Evolutionary conservation across 2,888 invertebrate genomes (phyloP), one percentile per base, ranked within the genome.

Genomic region (Cetonia aurata): DNA sequence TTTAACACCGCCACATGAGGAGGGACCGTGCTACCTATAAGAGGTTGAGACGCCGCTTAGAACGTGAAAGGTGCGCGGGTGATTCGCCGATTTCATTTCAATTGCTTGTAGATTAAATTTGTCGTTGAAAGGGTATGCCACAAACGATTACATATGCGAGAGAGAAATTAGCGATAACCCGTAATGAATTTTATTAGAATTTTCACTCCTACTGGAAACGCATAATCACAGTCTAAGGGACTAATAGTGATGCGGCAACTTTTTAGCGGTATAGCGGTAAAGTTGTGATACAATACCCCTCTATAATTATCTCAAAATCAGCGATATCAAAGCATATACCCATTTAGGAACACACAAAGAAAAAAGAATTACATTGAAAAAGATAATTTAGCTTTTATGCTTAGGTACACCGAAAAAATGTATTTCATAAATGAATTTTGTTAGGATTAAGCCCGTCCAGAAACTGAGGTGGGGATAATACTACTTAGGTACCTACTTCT

Each of bases 271-370:
- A 75, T 25, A 25, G 76, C 74, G 75, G 75, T 77, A 75, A 77
- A 77, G 75, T 78, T 77, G 74, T 78, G 77, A 77, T 78, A 78
- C 77, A 75, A 68, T 75, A 74, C 25, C 60, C 69, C 74, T 76
- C 74, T 78, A 71, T 78, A 77, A 78, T 78, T 77, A 77, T 74
- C 72, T 62, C 67, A 62, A 76, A 76, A 75, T 76, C 75, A 76
- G 73, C 77, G 62, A 62, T 62, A 62, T 48, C 17, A 19, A 48
- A 12, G 25, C 25, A 25, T 25, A 25, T 25, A 25, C 25, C 25
- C 25, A 25, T 25, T 25, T 25, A 25, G 25, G 25, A 1, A 25
- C 25, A 53, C 19, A 31, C 3, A 10, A 8, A 53, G 25, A 53
- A 50, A 50, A 3, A 50, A 15, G 13, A 50, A 19, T 25, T 25